A percentile compares a stretch with the other conserved stretches of the same genome.
Conservation (phyloP, 2,888 invertebrate species). For the Odontocolon sp. region DNA sequence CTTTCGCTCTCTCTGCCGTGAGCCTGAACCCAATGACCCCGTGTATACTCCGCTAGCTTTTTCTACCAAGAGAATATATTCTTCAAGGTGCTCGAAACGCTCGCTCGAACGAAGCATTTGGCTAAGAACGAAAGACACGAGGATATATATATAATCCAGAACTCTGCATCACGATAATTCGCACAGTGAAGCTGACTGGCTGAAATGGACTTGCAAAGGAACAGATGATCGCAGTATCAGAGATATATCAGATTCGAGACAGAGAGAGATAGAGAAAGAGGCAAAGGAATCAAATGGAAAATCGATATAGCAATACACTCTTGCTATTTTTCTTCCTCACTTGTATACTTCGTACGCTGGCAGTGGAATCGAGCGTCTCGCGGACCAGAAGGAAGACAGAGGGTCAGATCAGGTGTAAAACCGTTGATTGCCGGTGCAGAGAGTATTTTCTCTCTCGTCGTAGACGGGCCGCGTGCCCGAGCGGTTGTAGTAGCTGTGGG, state of each 20-base stretch:
- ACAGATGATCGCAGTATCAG: too few species aligned
- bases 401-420: conserved; percentile 77
- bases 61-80: conserved; percentile 25
- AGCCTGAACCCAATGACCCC: conserved; percentile 56
- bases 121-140: neutral
- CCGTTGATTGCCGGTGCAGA: conserved; percentile 77
- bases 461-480: conserved; percentile 52
- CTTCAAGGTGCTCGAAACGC: conserved; percentile 10
- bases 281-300: conserved; percentile 5
- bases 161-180: too few species aligned
- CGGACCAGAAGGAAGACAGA: conserved; percentile 5
- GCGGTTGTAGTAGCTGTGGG: conserved; percentile 77
- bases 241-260: too few species aligned
- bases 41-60: conserved; percentile 36
- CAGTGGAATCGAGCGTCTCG: too few species aligned
- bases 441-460: conserved; percentile 73
- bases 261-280: neutral
- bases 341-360: too few species aligned
- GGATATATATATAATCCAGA: neutral
- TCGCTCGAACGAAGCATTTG: neutral
- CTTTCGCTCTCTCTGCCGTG: conserved; percentile 46
- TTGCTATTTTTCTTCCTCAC: too few species aligned
- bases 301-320: too few species aligned
- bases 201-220: too few species aligned
- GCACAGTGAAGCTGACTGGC: too few species aligned